phyloP scores from a whole-genome alignment of 2,888 invertebrate species.

The Cerceris ruficornis region DNA sequence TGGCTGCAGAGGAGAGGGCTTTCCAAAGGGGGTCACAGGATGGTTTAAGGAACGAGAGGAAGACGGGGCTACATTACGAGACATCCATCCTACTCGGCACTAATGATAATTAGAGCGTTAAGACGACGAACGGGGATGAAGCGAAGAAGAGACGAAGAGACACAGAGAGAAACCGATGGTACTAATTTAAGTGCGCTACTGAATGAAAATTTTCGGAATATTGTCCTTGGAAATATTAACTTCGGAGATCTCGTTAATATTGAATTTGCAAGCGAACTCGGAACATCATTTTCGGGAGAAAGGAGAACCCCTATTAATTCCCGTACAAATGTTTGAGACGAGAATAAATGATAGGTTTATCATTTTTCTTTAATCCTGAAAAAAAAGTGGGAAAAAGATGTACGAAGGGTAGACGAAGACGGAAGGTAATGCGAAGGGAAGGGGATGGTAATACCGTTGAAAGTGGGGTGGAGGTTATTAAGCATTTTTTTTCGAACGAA shows the following conservation, averaged over 20 bases:
- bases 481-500: slow-evolving; percentile 65
- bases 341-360: too few species aligned
- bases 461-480: slow-evolving; percentile 65
- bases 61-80: slow-evolving; percentile 73
- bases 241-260: background rate
- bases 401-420: slow-evolving; percentile 5
- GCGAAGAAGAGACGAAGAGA: slow-evolving; percentile 41
- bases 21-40: slow-evolving; percentile 63
- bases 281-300: too few species aligned
- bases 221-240: background rate
- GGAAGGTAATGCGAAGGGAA: background rate
- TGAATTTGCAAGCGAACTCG: too few species aligned
- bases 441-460: slow-evolving; percentile 22
- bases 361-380: background rate
- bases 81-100: slow-evolving; percentile 75
- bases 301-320: too few species aligned
- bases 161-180: slow-evolving; percentile 14
- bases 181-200: slow-evolving; percentile 43
- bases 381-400: background rate
- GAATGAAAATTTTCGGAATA: slow-evolving; percentile 26
- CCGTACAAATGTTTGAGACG: too few species aligned
- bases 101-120: slow-evolving; percentile 80
- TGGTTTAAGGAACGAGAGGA: slow-evolving; percentile 68
- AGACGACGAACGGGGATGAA: slow-evolving; percentile 72
- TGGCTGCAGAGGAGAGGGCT: slow-evolving; percentile 35